Conservation (phyloP, 2,797 vertebrate species). For the Thaleichthys pacificus region DNA sequence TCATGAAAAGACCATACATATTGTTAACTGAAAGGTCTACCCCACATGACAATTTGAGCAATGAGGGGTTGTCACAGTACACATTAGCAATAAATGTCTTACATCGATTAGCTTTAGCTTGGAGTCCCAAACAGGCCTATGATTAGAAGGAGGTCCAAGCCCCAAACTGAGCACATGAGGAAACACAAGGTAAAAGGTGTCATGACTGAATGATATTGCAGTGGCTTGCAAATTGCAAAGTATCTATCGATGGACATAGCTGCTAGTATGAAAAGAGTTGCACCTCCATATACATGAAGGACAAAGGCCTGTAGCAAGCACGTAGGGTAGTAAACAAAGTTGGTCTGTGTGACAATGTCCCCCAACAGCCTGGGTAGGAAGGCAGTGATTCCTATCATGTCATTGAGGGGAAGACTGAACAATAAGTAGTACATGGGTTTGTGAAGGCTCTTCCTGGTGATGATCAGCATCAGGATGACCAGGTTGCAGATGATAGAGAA, state of each 20-base stretch:
- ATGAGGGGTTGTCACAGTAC: background rate
- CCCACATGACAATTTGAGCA: background rate
- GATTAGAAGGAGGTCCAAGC: background rate
- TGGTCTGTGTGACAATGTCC: slow-evolving; percentile 51
- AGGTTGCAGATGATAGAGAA: slow-evolving; percentile 65
- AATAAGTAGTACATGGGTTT: slow-evolving; percentile 73
- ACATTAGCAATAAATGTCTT: background rate
- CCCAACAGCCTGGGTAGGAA: slow-evolving; percentile 72
- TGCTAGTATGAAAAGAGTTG: background rate
- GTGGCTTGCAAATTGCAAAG: slow-evolving; percentile 38
- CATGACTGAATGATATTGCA: slow-evolving; percentile 30
- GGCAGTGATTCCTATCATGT: slow-evolving; percentile 65
- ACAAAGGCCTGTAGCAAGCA: slow-evolving; percentile 1
- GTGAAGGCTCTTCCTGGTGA: slow-evolving; percentile 64
- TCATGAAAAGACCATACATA: background rate
- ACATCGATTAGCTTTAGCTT: background rate
- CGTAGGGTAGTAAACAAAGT: background rate
- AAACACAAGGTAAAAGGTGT: slow-evolving; percentile 3
- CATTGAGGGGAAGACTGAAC: slow-evolving; percentile 69
- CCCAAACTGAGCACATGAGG: slow-evolving; percentile 1
- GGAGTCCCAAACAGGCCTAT: slow-evolving; percentile 1
- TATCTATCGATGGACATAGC: slow-evolving; percentile 42
- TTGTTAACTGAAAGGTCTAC: background rate
- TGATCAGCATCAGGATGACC: slow-evolving; percentile 66
- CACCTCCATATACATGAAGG: slow-evolving; percentile 6